Evolutionary conservation across 1,140 invertebrate species (phyloP), one percentile per base, ranked within the genome.

Genomic region (Bombus terrestris): DNA sequence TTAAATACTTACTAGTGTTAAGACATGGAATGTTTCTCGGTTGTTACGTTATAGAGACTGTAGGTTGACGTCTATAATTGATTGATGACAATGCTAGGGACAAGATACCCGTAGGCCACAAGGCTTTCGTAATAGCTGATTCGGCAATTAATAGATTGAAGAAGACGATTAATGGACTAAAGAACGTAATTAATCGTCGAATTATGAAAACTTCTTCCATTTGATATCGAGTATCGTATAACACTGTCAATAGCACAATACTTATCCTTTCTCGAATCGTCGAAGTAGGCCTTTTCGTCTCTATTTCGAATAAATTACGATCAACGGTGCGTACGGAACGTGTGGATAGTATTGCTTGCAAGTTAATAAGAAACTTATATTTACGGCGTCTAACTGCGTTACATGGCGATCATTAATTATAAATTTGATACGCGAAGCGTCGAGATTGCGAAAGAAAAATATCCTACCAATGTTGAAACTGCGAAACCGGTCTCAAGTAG

Each of bases 321-420:
- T 53, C 32, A 15, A 28, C 32, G 28, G 6, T 25, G 22, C n/a
- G 76, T 43, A 28, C 0, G 2, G 47, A 32, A 59, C 18, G 73
- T 3, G 9, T 41, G 32, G n/a, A 22, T 39, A 53, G 25, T 8
- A 37, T 47, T 15, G 37, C 35, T n/a, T 15, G 53, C 32, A 18
- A 35, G 62, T 79, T 79, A 68, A 68, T 79, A 80, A 69, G 41
- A 39, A 79, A 68, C 12, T 39, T 59, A 59, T 39, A 59, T 76
- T 76, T n/a, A 39, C 37, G 25, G 10, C 25, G 8, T 35, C 59
- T 57, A 28, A 32, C 57, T 35, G 53, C 53, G 59, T 53, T 59
- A 62, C 75, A 39, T 28, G 59, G 32, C 59, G 75, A 69, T 53
- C 64, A 80, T 80, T 68, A 80, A 80, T 80, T 80, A 80, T 53